Conservation (phyloP, 2,888 invertebrate species). For the Stegophylla sp. region DNA sequence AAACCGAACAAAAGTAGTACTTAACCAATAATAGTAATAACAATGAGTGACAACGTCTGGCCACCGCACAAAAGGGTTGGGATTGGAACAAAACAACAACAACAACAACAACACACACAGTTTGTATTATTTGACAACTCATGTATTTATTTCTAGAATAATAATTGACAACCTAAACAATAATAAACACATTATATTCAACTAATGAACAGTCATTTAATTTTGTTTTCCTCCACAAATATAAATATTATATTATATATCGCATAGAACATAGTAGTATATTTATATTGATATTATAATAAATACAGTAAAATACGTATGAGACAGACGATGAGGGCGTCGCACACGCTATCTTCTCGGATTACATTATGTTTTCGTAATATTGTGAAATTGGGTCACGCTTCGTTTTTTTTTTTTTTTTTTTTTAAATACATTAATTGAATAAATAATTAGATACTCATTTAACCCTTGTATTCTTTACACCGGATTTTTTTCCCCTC, state of each 20-base stretch:
- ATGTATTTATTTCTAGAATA: slow-evolving; percentile 58
- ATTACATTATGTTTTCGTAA: not conserved
- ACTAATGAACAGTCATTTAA: slow-evolving; percentile 54
- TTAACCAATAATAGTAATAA: too few species aligned
- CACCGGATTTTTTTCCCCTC: too few species aligned
- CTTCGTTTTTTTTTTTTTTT: too few species aligned
- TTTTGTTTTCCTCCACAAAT: slow-evolving; percentile 4
- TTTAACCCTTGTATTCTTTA: slow-evolving; percentile 42
- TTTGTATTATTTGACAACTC: slow-evolving; percentile 49
- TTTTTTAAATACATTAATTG: slow-evolving; percentile 28
- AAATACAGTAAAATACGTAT: not conserved
- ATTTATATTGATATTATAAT: too few species aligned
- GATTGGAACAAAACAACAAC: slow-evolving; percentile 30
- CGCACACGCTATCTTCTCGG: slow-evolving; percentile 1
- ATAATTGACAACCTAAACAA: slow-evolving; percentile 59
- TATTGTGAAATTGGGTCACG: not conserved
- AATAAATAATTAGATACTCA: slow-evolving; percentile 10
- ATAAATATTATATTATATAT: too few species aligned
- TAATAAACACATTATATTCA: slow-evolving; percentile 52
- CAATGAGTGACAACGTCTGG: too few species aligned
- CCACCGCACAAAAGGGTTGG: too few species aligned
- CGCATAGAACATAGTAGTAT: too few species aligned
- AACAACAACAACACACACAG: not conserved
- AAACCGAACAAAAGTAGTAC: too few species aligned
- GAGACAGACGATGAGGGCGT: slow-evolving; percentile 5